Evolutionary conservation across 1,140 invertebrate species (phyloP).

Genomic region (Cardiocondyla obscurior): DNA sequence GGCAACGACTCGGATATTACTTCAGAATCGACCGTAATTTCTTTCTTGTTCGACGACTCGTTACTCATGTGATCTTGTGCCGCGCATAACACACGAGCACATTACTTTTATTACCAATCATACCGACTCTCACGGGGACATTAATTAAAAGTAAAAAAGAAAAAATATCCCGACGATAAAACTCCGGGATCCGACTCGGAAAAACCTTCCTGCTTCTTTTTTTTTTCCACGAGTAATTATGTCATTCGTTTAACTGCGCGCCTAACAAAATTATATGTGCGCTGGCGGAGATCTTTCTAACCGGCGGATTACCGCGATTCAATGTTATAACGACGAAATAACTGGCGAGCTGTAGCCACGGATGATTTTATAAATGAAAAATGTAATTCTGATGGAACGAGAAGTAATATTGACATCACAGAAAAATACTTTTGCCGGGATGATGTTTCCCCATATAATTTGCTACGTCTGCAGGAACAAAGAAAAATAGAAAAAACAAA

Average conservation of each 20-base stretch:
- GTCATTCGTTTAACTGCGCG: constrained; percentile 10
- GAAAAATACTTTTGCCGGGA: constrained; percentile 10
- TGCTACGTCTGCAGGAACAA: not conserved
- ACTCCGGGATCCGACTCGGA: not conserved
- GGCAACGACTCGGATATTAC: constrained; percentile 19
- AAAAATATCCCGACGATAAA: constrained; percentile 1
- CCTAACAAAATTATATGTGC: constrained; percentile 48
- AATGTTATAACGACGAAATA: constrained; percentile 11
- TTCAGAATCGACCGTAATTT: constrained; percentile 48
- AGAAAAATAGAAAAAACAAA: not conserved
- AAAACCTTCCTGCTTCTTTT: not conserved
- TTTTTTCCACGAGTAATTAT: constrained; percentile 37
- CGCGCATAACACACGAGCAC: not conserved
- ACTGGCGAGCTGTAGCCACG: constrained; percentile 10
- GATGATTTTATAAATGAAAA: constrained; percentile 35
- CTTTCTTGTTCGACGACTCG: constrained; percentile 34
- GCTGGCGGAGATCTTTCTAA: constrained; percentile 45
- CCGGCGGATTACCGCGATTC: constrained; percentile 20
- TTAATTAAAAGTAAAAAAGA: constrained; percentile 60
- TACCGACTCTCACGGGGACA: constrained; percentile 24
- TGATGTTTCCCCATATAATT: not conserved
- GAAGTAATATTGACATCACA: constrained; percentile 1
- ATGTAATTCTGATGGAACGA: constrained; percentile 9
- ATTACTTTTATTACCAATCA: constrained; percentile 54
- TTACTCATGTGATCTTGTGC: constrained; percentile 8